These are phyloP conservation scores for Gallinago undulata DNA, from an alignment of 2,113 vertebrate species.

Conservation along the genomic window DNA sequence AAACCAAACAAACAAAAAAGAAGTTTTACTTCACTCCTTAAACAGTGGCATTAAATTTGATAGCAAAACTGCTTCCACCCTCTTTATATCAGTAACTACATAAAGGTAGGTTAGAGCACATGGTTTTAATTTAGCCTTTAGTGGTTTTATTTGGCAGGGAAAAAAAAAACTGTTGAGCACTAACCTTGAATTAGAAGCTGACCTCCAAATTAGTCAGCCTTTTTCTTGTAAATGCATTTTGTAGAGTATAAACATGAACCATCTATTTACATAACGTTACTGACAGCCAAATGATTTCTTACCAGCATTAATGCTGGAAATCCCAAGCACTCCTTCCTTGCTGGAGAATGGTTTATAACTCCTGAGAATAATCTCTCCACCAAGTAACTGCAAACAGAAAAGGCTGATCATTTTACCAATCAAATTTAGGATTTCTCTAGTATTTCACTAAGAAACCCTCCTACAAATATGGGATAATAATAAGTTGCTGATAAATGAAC, in stretches of 20 bases:
- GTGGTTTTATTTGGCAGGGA: constrained; percentile 16
- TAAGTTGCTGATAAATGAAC: neutral
- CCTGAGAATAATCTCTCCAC: neutral
- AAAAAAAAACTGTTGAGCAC: neutral
- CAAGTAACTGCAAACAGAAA: neutral
- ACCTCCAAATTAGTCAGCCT: constrained; percentile 41
- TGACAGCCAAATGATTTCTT: constrained; percentile 59
- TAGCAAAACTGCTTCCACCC: neutral
- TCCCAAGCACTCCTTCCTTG: constrained; percentile 30
- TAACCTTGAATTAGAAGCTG: constrained; percentile 64
- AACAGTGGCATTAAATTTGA: neutral
- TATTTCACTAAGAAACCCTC: neutral
- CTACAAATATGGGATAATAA: neutral
- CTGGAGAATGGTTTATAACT: constrained; percentile 13
- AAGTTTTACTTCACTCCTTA: neutral
- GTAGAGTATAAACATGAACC: constrained; percentile 49
- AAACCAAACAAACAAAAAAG: too few species aligned
- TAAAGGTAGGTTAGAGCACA: constrained; percentile 34
- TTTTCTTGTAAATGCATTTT: constrained; percentile 59
- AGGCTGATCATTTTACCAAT: neutral
- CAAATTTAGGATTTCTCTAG: neutral
- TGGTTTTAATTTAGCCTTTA: constrained; percentile 48
- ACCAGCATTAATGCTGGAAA: constrained; percentile 35
- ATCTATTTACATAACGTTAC: constrained; percentile 42
- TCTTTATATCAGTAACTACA: constrained; percentile 29